Evolutionary conservation across 1,140 invertebrate genomes (phyloP), one percentile per base, ranked within the genome.

Genomic region (Dufourea novaeangliae): DNA sequence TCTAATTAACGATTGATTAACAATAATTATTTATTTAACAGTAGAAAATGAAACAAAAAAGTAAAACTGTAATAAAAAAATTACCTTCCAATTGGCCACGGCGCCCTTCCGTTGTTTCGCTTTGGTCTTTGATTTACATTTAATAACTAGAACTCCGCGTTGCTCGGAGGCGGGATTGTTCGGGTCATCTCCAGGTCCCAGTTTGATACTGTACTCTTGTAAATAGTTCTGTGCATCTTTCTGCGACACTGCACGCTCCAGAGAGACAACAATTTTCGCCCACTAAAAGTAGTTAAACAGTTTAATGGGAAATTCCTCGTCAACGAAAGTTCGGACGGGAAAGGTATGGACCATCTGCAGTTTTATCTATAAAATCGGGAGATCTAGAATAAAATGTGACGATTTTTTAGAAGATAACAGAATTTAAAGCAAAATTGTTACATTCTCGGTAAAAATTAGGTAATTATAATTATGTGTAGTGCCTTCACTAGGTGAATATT

Each of bases 61-160:
- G 37, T 69, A 41, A n/a, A 46, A 64, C 12, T 22, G 64, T 54
- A 27, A n/a, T n/a, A 62, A 39, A 7, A 67, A 72, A 69, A 62
- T 84, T 82, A 98, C 98, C 96, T 99, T 99, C 98, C 98, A 99
- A 92, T 99, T 99, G 59, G 95, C 93, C 0, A 99, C 95, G 25
- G 98, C 98, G n/a, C 97, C 97, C 91, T 99, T 99, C 74, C 98
- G 93, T 92, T 99, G 98, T 90, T 97, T 97, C 1, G 99, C 98
- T 84, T 97, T 95, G 0, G 98, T 99, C 92, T 99, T 99, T 81
- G 95, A 97, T 90, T 98, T 98, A 78, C 96, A 97, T 93, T 99
- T 99, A 90, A 99, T 99, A 59, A 99, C 97, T 96, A 99, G 98
- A 8, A 99, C 96, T 14, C 97, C 98, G 29, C 98, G 94, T 76